Evolutionary conservation across 2,113 vertebrate species (phyloP), one percentile per base, ranked within the genome.

Genomic region (Peromyscus leucopus): DNA sequence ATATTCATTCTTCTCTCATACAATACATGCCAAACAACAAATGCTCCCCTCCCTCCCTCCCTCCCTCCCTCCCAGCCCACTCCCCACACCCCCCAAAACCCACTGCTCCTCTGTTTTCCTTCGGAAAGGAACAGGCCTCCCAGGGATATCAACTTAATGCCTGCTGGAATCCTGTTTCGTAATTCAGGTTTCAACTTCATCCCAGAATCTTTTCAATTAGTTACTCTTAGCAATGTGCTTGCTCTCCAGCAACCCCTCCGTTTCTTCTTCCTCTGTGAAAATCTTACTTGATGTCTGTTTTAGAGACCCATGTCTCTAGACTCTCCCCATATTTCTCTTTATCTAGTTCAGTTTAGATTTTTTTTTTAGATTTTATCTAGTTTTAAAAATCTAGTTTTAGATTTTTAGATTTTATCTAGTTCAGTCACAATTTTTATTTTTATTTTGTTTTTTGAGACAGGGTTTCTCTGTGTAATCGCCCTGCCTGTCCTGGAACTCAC

Each of bases 51-150:
- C 21, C 36, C 19, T 74, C 8, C n/a, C 39, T 42, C 21, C 36
- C 19, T 74, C n/a, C 39, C 24, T 9, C 24, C n/a, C n/a, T 12
- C 72, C 36, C 36, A 28, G 8, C 5, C 5, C 69, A 2, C 3
- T 2, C 5, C 0, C 10, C 39, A 51, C 21, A 21, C 7, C n/a
- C n/a, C 36, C 19, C 21, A 21, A 19, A 19, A 22, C n/a, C 6
- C 7, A 74, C 17, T 74, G 71, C 71, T 39, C 21, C 17, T 42
- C 17, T 46, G 33, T 76, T 42, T 74, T n/a, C 8, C 15, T 71
- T 71, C 33, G 7, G 33, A 72, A 22, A 72, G 21, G n/a, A 72
- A 21, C 21, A 24, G 21, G 72, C 36, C 71, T 72, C n/a, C n/a
- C 72, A 75, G 19, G 19, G 39, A 24, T 42, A 26, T 51, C 26